These are phyloP conservation scores for Leptodactylus fuscus DNA, from an alignment of 2,113 vertebrate genomes.

Conservation along the genomic window DNA sequence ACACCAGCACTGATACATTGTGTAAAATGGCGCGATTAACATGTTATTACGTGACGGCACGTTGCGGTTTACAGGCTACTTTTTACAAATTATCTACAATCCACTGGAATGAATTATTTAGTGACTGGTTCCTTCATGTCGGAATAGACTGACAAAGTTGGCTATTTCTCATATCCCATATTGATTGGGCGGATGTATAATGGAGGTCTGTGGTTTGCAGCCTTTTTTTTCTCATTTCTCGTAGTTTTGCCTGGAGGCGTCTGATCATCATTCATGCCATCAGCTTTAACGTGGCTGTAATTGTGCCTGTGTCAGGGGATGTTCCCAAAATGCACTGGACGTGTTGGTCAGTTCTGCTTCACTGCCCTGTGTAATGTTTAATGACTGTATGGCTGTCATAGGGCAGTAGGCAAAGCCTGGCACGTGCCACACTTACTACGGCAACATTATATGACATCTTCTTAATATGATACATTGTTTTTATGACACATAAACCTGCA, in stretches of 20 bases:
- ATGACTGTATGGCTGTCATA: not conserved
- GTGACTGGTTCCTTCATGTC: conserved; percentile 26
- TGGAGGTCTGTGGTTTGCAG: conserved; percentile 19
- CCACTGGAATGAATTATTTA: conserved; percentile 35
- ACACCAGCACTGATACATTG: no score
- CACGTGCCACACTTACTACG: not conserved
- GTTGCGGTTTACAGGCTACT: not conserved
- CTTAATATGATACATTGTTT: not conserved
- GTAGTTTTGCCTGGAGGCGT: not conserved
- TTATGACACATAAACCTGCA: no score
- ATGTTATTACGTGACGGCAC: not conserved
- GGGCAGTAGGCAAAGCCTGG: not conserved
- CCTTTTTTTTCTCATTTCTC: not conserved
- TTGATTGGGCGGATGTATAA: conserved; percentile 42
- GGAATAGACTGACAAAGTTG: not conserved
- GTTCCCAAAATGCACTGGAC: not conserved
- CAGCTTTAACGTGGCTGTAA: conserved; percentile 38
- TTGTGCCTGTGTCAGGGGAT: conserved; percentile 19
- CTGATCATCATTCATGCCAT: not conserved
- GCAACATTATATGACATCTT: not conserved
- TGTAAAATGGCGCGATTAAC: not conserved
- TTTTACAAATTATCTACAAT: conserved; percentile 18
- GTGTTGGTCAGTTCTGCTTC: conserved; percentile 14
- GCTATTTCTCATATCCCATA: conserved; percentile 22
- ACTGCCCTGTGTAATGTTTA: conserved; percentile 7